Percentiles rank a stretch among this genome's conserved stretches.
phyloP scores from a whole-genome alignment of 2,888 invertebrate genomes.

The Sinopyrophorus schimmeli region DNA sequence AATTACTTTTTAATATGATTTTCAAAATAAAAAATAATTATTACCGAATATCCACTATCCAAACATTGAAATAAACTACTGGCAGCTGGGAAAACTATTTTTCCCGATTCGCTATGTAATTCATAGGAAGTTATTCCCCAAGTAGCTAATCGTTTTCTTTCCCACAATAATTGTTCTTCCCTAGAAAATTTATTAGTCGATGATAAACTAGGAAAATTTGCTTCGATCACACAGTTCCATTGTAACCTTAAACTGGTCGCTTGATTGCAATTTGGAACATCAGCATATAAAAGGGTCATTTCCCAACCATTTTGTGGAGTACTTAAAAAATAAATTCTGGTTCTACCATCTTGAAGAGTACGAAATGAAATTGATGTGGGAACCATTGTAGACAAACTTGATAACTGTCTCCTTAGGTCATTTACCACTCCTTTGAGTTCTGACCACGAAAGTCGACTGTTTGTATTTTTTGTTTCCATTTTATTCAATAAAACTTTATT shows the following conservation, averaged over 20 bases:
- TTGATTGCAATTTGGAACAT: conserved; percentile 69
- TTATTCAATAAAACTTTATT: conserved; percentile 9
- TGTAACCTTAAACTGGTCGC: conserved; percentile 62
- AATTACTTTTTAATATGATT: conserved; percentile 18
- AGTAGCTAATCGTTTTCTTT: conserved; percentile 86
- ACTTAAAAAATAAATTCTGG: conserved; percentile 86
- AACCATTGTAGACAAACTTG: conserved; percentile 77
- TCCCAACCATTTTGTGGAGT: conserved; percentile 88
- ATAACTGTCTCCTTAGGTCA: conserved; percentile 77
- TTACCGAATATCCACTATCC: conserved; percentile 71
- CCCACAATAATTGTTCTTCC: conserved; percentile 90
- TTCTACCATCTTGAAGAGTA: conserved; percentile 75
- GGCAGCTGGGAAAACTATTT: conserved; percentile 88
- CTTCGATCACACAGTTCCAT: conserved; percentile 83
- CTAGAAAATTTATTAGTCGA: conserved; percentile 68
- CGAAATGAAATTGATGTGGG: conserved; percentile 83
- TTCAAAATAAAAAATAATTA: conserved; percentile 7
- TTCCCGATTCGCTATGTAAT: conserved; percentile 77
- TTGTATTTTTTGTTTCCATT: conserved; percentile 28
- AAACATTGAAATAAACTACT: conserved; percentile 85
- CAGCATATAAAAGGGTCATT: conserved; percentile 83
- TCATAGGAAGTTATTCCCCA: conserved; percentile 96
- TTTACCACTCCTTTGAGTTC: conserved; percentile 80
- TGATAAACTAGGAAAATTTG: conserved; percentile 68
- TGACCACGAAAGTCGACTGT: conserved; percentile 66